Percentiles rank a stretch among this genome's conserved stretches.
These are phyloP conservation scores for Siderastrea siderea DNA, from an alignment of 92 coral and sea anemone genomes.

Conservation along the genomic window DNA sequence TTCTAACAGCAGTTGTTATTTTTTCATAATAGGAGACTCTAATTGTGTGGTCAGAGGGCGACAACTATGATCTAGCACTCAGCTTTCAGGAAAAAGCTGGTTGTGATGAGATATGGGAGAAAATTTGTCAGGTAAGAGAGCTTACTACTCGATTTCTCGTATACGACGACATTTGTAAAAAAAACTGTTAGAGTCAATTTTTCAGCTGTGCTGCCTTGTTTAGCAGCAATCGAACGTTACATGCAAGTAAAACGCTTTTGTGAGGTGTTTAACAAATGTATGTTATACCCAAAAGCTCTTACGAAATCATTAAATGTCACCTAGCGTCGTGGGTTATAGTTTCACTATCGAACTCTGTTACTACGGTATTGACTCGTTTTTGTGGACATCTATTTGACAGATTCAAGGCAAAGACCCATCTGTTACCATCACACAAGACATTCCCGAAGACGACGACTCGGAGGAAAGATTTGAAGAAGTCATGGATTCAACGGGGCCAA, in stretches of 20 bases:
- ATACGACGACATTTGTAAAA: neutral
- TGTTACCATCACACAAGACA: conserved; percentile 95
- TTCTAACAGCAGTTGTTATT: conserved; percentile 7
- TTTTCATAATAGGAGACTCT: conserved; percentile 86
- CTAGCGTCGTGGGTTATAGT: neutral
- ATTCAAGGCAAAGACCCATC: conserved; percentile 99
- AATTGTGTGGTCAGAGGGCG: conserved; percentile 99
- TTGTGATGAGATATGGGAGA: conserved; percentile 99
- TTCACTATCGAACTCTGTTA: conserved; percentile 2
- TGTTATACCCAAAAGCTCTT: conserved; percentile 41
- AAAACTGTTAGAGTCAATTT: neutral
- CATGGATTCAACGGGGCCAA: conserved; percentile 95
- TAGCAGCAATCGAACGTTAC: conserved; percentile 11
- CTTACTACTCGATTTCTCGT: neutral
- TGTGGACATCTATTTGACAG: conserved; percentile 68
- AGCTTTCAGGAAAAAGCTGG: conserved; percentile 99
- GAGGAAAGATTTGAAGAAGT: conserved; percentile 99
- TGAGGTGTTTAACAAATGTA: conserved; percentile 37
- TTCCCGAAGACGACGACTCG: conserved; percentile 95
- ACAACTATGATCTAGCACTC: conserved; percentile 97
- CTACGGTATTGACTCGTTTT: neutral
- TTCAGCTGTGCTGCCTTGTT: neutral
- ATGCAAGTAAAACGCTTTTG: conserved; percentile 14
- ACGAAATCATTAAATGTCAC: conserved; percentile 48
- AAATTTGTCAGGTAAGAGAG: conserved; percentile 93